Conservation (phyloP, 1,140 invertebrate species). For the Elymnias hypermnestra region DNA sequence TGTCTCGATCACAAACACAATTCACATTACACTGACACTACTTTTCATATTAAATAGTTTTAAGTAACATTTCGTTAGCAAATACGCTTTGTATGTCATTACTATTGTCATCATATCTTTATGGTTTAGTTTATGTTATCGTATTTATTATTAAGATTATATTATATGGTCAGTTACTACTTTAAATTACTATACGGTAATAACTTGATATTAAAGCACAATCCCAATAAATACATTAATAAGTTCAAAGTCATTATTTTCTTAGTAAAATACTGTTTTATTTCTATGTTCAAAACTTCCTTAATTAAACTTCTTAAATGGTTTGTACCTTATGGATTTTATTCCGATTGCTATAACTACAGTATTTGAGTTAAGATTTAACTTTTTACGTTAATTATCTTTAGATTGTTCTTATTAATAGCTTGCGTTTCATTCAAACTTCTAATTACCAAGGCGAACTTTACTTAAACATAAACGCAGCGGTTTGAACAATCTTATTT, state of each 20-base stretch:
- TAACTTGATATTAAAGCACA: too few relatives aligned
- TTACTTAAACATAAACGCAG: too few relatives aligned
- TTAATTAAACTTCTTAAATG: slow-evolving; percentile 8
- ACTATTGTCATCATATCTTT: too few relatives aligned
- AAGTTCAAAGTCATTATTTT: slow-evolving; percentile 1
- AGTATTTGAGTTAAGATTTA: slow-evolving; percentile 3
- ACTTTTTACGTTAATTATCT: slow-evolving; percentile 3
- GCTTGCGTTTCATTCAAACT: background rate
- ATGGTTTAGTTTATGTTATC: too few relatives aligned
- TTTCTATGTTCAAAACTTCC: slow-evolving; percentile 2
- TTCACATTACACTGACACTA: slow-evolving; percentile 14
- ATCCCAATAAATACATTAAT: background rate
- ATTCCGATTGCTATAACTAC: slow-evolving; percentile 1
- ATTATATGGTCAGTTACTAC: too few relatives aligned
- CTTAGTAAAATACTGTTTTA: slow-evolving; percentile 1
- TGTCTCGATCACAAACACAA: slow-evolving; percentile 1
- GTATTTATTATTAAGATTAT: too few relatives aligned
- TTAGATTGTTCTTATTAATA: background rate
- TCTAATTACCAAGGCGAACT: too few relatives aligned
- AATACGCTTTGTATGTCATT: too few relatives aligned
- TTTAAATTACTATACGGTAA: too few relatives aligned
- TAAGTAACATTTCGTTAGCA: too few relatives aligned
- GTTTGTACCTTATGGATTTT: slow-evolving; percentile 2
- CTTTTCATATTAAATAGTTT: slow-evolving; percentile 9
- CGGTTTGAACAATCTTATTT: too few relatives aligned